These are phyloP conservation scores for Ursus arctos DNA, from an alignment of 2,113 vertebrate genomes.

Conservation along the genomic window DNA sequence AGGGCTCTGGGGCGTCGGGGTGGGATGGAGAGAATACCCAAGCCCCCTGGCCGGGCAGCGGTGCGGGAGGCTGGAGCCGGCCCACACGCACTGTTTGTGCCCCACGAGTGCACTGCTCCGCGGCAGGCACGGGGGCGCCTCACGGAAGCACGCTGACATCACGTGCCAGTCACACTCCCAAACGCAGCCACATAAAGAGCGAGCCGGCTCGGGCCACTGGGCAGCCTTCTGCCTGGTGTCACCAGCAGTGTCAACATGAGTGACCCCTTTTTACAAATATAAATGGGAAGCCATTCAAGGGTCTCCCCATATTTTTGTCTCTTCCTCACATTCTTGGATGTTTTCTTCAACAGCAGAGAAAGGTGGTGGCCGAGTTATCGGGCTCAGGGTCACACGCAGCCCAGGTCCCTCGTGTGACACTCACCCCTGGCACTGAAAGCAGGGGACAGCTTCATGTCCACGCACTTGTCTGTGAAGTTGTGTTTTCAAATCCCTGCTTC, in stretches of 20 bases:
- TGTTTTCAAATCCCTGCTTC: background rate
- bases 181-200: fast-evolving
- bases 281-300: background rate
- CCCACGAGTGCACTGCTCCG: fast-evolving
- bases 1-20: background rate
- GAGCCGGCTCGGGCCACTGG: background rate
- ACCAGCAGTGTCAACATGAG: background rate
- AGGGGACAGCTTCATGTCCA: fast-evolving
- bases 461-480: fast-evolving
- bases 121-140: too few species aligned
- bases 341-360: background rate
- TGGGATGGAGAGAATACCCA: background rate
- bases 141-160: fast-evolving
- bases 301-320: background rate
- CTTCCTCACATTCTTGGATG: background rate
- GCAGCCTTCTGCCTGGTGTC: background rate
- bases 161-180: fast-evolving
- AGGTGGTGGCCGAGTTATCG: fast-evolving
- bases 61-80: fast-evolving
- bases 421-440: background rate
- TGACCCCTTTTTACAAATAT: background rate
- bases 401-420: background rate
- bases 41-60: fast-evolving
- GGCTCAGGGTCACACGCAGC: fast-evolving
- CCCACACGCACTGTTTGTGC: fast-evolving